Evolutionary conservation across 2,797 vertebrate species (phyloP), one percentile per base, ranked within the genome.

Genomic region (Phalloptychus januarius): DNA sequence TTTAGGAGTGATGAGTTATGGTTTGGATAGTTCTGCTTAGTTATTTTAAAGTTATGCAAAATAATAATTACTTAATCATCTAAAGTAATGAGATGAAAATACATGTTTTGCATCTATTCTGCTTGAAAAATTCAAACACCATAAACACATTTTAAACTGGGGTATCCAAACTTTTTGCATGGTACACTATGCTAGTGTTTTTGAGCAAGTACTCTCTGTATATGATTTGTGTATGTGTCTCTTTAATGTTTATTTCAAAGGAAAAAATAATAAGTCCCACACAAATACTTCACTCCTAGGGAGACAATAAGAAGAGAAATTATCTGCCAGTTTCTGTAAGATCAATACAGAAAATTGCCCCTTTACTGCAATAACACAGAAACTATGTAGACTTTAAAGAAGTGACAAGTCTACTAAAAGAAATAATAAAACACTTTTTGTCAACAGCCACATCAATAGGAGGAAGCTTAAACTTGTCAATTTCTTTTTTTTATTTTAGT

Each of bases 311-410:
- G 36, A 38, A 72, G 46, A 38, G 20, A 72, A 40, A 72, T 52
- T 72, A 40, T 54, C 33, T 72, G 48, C 11, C 46, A 38, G 48
- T 72, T 72, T 31, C 46, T 33, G 45, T 38, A 50, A 50, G 45
- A 50, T 72, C 71, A 72, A 72, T 72, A 56, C 7, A 58, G 38
- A 74, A 42, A 42, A 56, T 58, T 56, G 23, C 38, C 16, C 72
- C 54, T 56, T 74, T 74, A 58, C 38, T 56, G 13, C 36, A 56
- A 40, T 56, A 74, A 74, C 63, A 42, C 36, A 42, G n/a, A 58
- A 44, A 23, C 20, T 28, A 56, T 56, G 2, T 74, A n/a, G 72
- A 50, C 72, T 74, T 56, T 74, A 40, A 38, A 74, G 5, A 74
- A 54, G 72, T 16, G 72, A 28, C 72, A 73, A 25, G 12, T 40